A percentile compares a stretch with the other conserved stretches of the same genome.
Evolutionary conservation across 2,888 invertebrate genomes (phyloP).

Genomic region (Therioaphis trifolii): DNA sequence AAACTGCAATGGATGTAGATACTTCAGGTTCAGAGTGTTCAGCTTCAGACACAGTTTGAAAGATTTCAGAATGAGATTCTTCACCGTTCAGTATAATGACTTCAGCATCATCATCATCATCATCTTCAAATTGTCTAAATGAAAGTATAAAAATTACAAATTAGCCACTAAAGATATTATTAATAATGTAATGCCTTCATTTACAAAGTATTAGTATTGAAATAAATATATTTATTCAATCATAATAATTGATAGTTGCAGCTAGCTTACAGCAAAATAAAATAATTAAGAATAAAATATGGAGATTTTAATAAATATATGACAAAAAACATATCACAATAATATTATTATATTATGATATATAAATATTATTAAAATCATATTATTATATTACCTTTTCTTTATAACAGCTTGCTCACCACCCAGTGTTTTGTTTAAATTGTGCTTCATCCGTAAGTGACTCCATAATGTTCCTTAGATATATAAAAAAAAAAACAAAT

Average conservation of each 20-base stretch:
- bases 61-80: too few species aligned
- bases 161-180: constrained; percentile 5
- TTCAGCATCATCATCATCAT: too few species aligned
- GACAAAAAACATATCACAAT: too few species aligned
- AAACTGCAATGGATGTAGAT: neutral
- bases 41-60: too few species aligned
- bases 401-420: neutral
- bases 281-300: too few species aligned
- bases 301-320: neutral
- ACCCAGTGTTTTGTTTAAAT: neutral
- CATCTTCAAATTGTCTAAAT: too few species aligned
- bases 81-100: too few species aligned
- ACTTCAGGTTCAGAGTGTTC: too few species aligned
- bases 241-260: neutral
- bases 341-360: too few species aligned
- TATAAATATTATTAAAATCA: too few species aligned
- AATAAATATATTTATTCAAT: constrained; percentile 1
- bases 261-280: neutral
- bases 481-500: neutral
- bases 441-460: neutral
- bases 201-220: neutral
- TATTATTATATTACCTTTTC: neutral
- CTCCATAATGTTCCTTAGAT: neutral
- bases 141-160: neutral
- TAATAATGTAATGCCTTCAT: neutral